phyloP scores from a whole-genome alignment of 2,888 invertebrate genomes.

The Cephus rjabovi region DNA sequence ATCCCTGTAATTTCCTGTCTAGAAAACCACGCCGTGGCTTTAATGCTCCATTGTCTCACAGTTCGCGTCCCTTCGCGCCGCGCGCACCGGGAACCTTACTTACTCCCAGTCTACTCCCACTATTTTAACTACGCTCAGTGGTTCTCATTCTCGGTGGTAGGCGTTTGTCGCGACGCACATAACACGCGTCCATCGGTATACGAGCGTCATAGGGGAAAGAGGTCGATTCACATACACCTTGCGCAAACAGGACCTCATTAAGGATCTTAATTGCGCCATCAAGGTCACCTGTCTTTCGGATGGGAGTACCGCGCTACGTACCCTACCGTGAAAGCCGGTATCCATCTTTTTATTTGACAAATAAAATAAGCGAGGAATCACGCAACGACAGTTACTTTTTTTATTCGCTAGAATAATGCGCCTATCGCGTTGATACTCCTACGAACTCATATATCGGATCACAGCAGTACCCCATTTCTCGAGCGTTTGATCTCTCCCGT shows the following conservation, averaged over 20 bases:
- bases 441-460: background rate
- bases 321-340: background rate
- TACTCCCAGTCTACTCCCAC: conserved; percentile 56
- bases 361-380: background rate
- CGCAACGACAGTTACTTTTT: background rate
- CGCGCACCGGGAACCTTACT: conserved; percentile 29
- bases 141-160: conserved; percentile 48
- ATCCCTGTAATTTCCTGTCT: conserved; percentile 67
- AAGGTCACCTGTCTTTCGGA: conserved; percentile 19
- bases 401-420: background rate
- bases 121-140: conserved; percentile 57
- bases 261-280: conserved; percentile 11
- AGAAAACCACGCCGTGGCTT: conserved; percentile 63
- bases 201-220: conserved; percentile 16
- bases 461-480: background rate
- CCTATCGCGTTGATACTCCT: background rate
- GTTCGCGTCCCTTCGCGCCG: conserved; percentile 27
- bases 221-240: conserved; percentile 13
- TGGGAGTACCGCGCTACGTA: conserved; percentile 9
- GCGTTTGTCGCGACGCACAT: background rate
- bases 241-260: conserved; percentile 16
- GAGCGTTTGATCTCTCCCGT: background rate
- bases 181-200: conserved; percentile 3
- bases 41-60: conserved; percentile 65
- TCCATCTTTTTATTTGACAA: background rate